A percentile compares a stretch with the other conserved stretches of the same genome.
Conservation (phyloP, 2,797 vertebrate genomes). For the Diplodus sargus region DNA sequence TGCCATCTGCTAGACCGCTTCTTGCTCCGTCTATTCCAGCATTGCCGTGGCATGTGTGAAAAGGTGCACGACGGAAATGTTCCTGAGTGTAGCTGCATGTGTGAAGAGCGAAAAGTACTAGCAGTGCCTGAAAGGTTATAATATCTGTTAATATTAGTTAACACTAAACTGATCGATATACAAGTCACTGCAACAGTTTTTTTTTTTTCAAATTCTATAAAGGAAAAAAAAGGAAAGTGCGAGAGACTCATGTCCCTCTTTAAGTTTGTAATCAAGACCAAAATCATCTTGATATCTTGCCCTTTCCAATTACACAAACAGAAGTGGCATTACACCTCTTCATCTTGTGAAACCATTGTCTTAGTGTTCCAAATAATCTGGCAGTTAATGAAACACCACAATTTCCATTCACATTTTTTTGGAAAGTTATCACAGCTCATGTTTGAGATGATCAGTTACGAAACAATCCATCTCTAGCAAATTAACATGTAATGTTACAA, state of each 20-base stretch:
- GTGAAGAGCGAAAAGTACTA: no score
- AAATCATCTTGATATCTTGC: background rate
- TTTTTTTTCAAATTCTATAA: background rate
- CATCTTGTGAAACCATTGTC: background rate
- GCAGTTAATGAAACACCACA: slow-evolving; percentile 2
- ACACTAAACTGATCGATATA: background rate
- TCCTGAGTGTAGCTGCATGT: no score
- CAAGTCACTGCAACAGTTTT: background rate
- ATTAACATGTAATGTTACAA: background rate
- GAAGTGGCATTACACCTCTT: slow-evolving; percentile 20
- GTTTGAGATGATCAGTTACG: background rate
- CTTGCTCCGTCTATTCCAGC: no score
- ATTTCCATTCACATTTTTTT: slow-evolving; percentile 17
- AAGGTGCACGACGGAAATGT: no score
- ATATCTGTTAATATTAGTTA: background rate
- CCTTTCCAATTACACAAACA: background rate
- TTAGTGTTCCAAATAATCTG: slow-evolving; percentile 16
- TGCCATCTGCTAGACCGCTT: no score
- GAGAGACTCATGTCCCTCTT: background rate
- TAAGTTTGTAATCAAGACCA: background rate
- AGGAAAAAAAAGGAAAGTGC: background rate
- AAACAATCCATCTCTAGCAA: background rate
- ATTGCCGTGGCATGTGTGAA: no score
- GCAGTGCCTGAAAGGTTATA: no score
- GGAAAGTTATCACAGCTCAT: background rate